Percentiles rank a stretch among this genome's conserved stretches.
Conservation (phyloP, 2,113 vertebrate species). For the Hassar affinis region DNA sequence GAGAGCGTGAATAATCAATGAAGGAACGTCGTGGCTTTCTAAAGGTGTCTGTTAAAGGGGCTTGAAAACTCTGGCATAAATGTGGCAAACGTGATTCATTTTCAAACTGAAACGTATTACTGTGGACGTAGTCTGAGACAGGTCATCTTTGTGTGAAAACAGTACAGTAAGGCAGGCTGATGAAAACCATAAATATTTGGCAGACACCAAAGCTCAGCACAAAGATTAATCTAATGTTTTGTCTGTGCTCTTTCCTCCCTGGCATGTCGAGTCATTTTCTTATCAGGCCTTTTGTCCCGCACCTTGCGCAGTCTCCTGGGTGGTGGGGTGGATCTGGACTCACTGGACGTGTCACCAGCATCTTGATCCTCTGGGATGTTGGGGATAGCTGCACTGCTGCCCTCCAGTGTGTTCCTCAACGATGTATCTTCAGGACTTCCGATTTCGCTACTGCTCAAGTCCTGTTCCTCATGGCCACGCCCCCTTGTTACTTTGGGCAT, state of each 20-base stretch:
- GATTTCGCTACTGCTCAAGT: conserved; percentile 91
- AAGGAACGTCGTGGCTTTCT: too few species aligned
- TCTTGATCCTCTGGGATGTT: conserved; percentile 75
- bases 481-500: conserved; percentile 68
- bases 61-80: too few species aligned
- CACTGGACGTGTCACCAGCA: conserved; percentile 71
- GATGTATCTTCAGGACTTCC: conserved; percentile 88
- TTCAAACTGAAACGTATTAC: background rate
- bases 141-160: conserved; percentile 25
- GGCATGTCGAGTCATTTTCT: conserved; percentile 67
- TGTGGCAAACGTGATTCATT: too few species aligned
- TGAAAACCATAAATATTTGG: conserved; percentile 40
- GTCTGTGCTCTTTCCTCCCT: conserved; percentile 67
- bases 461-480: conserved; percentile 78
- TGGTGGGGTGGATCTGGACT: conserved; percentile 73
- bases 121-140: conserved; percentile 2
- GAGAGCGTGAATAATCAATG: too few species aligned
- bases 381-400: conserved; percentile 71
- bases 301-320: conserved; percentile 73
- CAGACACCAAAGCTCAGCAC: conserved; percentile 25
- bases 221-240: conserved; percentile 60
- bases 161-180: conserved; percentile 52
- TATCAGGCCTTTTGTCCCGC: conserved; percentile 73
- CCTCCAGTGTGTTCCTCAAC: conserved; percentile 80
- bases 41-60: too few species aligned